A percentile compares a stretch with the other conserved stretches of the same genome.
Conservation (phyloP, 2,113 vertebrate genomes). For the Ceuthmochares aereus region DNA sequence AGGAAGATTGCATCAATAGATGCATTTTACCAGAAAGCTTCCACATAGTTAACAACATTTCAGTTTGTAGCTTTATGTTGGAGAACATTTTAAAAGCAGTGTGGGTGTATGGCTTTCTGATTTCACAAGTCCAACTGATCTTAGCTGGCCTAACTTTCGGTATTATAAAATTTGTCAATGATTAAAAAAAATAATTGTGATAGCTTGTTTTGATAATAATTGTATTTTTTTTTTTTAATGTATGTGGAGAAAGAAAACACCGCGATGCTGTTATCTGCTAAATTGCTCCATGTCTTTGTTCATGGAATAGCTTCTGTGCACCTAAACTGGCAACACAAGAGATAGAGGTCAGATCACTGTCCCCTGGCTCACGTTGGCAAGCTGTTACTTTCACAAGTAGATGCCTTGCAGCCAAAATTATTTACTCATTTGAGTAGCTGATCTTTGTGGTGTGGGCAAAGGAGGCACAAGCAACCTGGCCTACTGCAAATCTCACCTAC, state of each 20-base stretch:
- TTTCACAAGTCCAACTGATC: neutral
- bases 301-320: neutral
- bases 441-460: neutral
- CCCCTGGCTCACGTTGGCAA: neutral
- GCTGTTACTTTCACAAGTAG: neutral
- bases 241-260: neutral
- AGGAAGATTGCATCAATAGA: neutral
- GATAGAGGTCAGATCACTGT: neutral
- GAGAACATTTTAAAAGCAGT: neutral
- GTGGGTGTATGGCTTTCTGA: neutral
- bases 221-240: accelerated
- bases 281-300: neutral
- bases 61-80: neutral
- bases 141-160: neutral
- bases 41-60: neutral
- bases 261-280: neutral
- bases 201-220: neutral
- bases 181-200: neutral
- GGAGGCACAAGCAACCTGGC: neutral
- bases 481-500: neutral
- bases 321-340: neutral
- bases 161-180: neutral
- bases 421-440: neutral
- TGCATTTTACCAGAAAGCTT: conserved; percentile 2
- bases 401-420: neutral